Conservation (phyloP, 1,140 invertebrate genomes). For the Ladona fulva region DNA sequence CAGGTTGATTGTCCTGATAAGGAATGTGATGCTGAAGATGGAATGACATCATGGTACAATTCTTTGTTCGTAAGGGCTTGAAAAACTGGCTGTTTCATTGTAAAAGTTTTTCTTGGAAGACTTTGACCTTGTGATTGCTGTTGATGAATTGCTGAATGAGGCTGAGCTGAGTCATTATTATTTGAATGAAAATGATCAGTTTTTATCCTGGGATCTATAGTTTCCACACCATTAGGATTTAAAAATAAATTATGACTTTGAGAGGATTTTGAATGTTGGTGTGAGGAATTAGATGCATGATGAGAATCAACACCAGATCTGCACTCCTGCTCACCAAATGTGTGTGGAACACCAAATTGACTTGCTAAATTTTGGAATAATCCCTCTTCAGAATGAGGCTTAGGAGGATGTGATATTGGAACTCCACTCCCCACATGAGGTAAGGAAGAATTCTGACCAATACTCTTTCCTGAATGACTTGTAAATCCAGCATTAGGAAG, state of each 20-base stretch:
- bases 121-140: background rate
- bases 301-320: background rate
- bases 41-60: background rate
- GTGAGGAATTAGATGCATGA: background rate
- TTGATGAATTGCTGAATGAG: background rate
- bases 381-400: no score
- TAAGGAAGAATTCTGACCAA: no score
- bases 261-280: background rate
- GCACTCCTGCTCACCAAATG: no score
- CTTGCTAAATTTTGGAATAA: no score
- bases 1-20: no score
- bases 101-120: background rate
- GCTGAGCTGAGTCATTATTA: background rate
- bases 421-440: no score
- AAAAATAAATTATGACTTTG: background rate
- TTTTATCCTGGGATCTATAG: background rate
- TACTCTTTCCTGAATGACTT: background rate
- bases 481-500: background rate
- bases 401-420: no score
- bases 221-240: background rate
- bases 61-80: background rate
- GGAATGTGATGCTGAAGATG: background rate
- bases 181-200: background rate
- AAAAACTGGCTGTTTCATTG: background rate
- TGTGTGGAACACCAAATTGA: no score